Evolutionary conservation across 2,888 invertebrate genomes (phyloP), one percentile per base, ranked within the genome.

Genomic region (Mechanitis mazaeus): DNA sequence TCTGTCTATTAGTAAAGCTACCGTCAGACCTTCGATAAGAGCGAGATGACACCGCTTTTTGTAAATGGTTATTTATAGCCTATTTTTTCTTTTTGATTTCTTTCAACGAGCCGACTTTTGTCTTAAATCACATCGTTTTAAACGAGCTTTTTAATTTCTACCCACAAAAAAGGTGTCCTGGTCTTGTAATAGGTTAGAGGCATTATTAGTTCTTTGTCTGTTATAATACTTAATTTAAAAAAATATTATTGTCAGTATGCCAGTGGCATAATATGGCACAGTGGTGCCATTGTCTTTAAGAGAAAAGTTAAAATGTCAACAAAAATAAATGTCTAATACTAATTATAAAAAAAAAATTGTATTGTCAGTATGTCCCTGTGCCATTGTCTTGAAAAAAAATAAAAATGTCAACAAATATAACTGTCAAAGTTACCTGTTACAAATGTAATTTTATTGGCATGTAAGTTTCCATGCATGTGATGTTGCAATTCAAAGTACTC

Each of bases 1-100:
- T 65, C 69, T 73, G 75, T 75, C 74, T 71, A 75, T 79, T 78
- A 80, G 74, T 70, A 75, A 69, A 76, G 73, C 71, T 72, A 72
- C 72, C 69, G 71, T 68, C 71, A 68, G 66, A 61, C 64, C 64
- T 68, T 68, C 80, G 86, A 88, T 89, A 87, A 87, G 80, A 77
- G 79, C 80, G 85, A 83, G 85, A 88, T 87, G 89, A 87, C 87
- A 88, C 80, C 84, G 85, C 83, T 86, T 88, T 84, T 87, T 85
- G 85, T 88, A 85, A 87, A 87, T 85, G 82, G 84, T 85, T 85
- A 88, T 90, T 88, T 88, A 88, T 85, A 80, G 77, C 9, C 75
- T 81, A 84, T 88, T 87, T 88, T 69, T 70, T 73, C 72, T 70
- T 70, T 73, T 65, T 58, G 59, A 63, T 65, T 58, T 57, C 75